Percentiles rank a stretch among this genome's conserved stretches.
These are phyloP conservation scores for Apaloderma vittatum DNA, from an alignment of 2,113 vertebrate species.

Conservation along the genomic window DNA sequence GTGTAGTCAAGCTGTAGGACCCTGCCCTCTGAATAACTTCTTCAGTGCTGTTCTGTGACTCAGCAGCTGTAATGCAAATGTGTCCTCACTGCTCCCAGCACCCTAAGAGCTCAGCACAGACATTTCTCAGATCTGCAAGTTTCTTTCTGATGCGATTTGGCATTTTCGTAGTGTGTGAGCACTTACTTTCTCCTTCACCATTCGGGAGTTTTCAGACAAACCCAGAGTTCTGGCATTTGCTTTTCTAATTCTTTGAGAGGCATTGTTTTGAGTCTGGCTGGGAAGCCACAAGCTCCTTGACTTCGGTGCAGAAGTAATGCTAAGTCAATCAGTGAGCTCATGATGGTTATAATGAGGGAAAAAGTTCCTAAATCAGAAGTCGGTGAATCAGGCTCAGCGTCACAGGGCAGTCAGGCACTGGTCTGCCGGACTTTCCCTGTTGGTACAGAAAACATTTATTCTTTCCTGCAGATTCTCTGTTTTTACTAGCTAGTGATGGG, in stretches of 20 bases:
- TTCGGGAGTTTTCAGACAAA: constrained; percentile 10
- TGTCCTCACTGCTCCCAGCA: constrained; percentile 13
- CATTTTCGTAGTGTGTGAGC: background rate
- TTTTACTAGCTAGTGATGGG: background rate
- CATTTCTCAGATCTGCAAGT: background rate
- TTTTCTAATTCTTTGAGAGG: constrained; percentile 20
- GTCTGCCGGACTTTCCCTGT: background rate
- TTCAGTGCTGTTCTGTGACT: constrained; percentile 56
- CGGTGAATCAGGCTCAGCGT: background rate
- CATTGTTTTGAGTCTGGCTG: background rate
- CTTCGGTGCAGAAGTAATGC: background rate
- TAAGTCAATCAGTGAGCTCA: background rate
- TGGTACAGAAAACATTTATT: background rate
- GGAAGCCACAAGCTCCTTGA: constrained; percentile 39
- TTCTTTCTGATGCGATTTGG: constrained; percentile 2
- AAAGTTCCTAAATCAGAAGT: background rate
- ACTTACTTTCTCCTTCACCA: background rate
- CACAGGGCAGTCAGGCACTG: background rate
- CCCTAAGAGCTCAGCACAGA: background rate
- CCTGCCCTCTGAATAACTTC: constrained; percentile 23
- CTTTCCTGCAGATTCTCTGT: background rate
- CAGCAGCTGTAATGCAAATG: constrained; percentile 40
- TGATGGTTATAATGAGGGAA: background rate
- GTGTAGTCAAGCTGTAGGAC: constrained; percentile 35
- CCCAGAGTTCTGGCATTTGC: background rate